phyloP scores from a whole-genome alignment of 2,797 vertebrate species.

The Clarias laeviceps region DNA sequence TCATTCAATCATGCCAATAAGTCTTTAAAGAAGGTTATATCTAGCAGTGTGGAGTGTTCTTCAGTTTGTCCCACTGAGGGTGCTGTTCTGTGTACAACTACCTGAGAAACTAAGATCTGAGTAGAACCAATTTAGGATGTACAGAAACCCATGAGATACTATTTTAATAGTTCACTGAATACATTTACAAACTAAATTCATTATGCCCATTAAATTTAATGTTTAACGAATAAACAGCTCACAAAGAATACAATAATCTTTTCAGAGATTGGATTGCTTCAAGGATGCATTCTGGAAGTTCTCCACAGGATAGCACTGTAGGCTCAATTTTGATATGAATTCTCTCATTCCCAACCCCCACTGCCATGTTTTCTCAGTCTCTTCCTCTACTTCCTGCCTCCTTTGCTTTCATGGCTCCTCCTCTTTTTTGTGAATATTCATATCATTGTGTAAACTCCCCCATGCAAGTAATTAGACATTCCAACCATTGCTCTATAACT shows the following conservation, averaged over 20 bases:
- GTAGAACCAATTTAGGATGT: background rate
- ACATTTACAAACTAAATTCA: background rate
- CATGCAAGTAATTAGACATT: slow-evolving; percentile 43
- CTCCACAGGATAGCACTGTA: slow-evolving; percentile 61
- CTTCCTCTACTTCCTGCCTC: slow-evolving; percentile 36
- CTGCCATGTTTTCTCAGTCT: background rate
- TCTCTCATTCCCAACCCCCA: slow-evolving; percentile 37
- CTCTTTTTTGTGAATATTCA: slow-evolving; percentile 51
- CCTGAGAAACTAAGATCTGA: background rate
- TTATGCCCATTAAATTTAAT: slow-evolving; percentile 10
- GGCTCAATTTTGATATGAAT: slow-evolving; percentile 54
- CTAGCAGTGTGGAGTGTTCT: background rate
- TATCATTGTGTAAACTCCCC: slow-evolving; percentile 16
- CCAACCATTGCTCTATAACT: slow-evolving; percentile 21
- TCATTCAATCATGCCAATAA: background rate
- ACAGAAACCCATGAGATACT: slow-evolving; percentile 1
- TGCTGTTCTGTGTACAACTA: background rate
- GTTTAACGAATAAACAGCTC: slow-evolving; percentile 32
- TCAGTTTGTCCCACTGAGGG: background rate
- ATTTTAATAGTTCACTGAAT: background rate
- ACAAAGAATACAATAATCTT: background rate
- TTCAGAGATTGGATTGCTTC: background rate
- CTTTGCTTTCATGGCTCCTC: slow-evolving; percentile 27
- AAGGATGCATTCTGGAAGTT: slow-evolving; percentile 44
- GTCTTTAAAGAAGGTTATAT: background rate